phyloP scores from a whole-genome alignment of 2,888 invertebrate species.

The Diarsia brunnea region DNA sequence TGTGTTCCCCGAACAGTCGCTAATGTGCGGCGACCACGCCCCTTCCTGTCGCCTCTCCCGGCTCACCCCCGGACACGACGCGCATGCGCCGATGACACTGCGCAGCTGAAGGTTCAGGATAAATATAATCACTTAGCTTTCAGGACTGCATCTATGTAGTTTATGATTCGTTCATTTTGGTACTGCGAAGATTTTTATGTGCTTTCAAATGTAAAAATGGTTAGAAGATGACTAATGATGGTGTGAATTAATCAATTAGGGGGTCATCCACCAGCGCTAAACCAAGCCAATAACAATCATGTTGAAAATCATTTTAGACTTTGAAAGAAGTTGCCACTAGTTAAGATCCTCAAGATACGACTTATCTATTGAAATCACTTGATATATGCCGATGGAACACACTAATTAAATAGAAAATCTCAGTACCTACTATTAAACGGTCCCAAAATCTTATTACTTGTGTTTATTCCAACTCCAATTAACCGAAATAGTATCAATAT shows the following conservation, averaged over 20 bases:
- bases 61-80: constrained; percentile 66
- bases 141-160: constrained; percentile 49
- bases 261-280: background rate
- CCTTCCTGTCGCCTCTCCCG: constrained; percentile 82
- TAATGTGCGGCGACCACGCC: constrained; percentile 84
- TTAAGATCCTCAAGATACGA: background rate
- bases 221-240: background rate
- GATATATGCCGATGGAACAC: background rate
- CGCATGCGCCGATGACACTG: constrained; percentile 62
- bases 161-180: constrained; percentile 27
- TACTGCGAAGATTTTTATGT: constrained; percentile 1
- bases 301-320: background rate
- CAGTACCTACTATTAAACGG: background rate
- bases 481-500: background rate
- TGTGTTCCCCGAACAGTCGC: constrained; percentile 79
- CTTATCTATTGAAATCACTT: background rate
- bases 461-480: background rate
- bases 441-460: too few relatives aligned
- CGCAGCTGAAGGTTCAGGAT: constrained; percentile 64
- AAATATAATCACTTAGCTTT: constrained; percentile 59
- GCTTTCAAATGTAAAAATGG: background rate
- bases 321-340: background rate
- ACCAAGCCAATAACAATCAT: background rate
- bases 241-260: background rate
- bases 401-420: background rate